Base-by-base conservation (phyloP, 2,113 vertebrate species). In the Vicugna pacos region DNA sequence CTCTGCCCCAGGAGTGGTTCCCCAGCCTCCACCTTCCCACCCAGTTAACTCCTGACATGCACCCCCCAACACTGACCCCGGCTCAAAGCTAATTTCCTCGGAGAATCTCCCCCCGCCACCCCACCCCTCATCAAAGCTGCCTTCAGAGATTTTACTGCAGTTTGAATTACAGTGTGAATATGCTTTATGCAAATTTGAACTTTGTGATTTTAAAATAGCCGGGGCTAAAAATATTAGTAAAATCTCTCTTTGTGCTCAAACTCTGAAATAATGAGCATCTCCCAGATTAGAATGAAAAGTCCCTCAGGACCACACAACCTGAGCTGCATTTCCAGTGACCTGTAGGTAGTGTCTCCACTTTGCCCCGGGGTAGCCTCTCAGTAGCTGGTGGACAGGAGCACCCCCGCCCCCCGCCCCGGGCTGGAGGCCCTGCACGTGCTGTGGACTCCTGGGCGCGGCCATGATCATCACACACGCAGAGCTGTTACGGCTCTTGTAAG, bases 181-280 rank as follows among this genome's bases (percentile, higher is more conserved):
- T 76, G 83, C 28, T 54, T 86, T 72, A 90, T 54, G 93, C 46
- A 86, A 65, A 86, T 89, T 8, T 62, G 54, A 96, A 79, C 69
- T 89, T 50, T 42, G 30, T 69, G 73, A 50, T 82, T 95, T 89
- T 94, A 86, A 90, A 97, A 86, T 67, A 96, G 76, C 70, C 46
- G 35, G n/a, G 87, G 83, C 73, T 93, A 95, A 96, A 93, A 95
- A 89, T 92, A 94, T 35, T 73, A 73, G 50, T 60, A 22, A 87
- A 79, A 67, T 86, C 32, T 56, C n/a, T 90, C 60, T 70, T 75
- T 85, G 54, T 73, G 62, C 42, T 94, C 32, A 60, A 87, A 90
- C 38, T 83, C 82, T 42, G 79, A 96, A 89, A 65, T 89, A 91
- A 82, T 38, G 76, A 28, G 28, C 75, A 80, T 75, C n/a, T 85